A percentile compares a stretch with the other conserved stretches of the same genome.
Conservation (phyloP, 1,140 invertebrate genomes). For the Hormaphis cornu region DNA sequence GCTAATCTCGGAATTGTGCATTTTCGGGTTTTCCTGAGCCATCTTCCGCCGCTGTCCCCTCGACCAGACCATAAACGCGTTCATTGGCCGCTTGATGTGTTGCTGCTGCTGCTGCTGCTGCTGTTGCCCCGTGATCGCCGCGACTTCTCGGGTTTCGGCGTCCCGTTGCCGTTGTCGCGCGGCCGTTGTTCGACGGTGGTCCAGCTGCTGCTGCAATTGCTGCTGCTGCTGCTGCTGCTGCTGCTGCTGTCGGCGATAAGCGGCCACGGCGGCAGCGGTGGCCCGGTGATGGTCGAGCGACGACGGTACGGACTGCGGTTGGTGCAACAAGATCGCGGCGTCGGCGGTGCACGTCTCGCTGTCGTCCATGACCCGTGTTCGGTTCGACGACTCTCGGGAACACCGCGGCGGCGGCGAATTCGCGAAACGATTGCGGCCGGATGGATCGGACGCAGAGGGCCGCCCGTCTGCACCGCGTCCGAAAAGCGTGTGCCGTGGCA, state of each 20-base stretch:
- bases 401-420: background rate
- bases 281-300: background rate
- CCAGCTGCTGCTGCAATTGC: background rate
- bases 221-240: background rate
- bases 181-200: background rate
- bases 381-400: background rate
- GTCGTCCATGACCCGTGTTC: background rate
- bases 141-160: background rate
- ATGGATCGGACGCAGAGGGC: background rate
- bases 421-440: background rate
- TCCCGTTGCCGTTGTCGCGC: background rate
- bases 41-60: constrained; percentile 83
- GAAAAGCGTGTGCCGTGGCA: constrained; percentile 5
- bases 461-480: background rate
- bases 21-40: constrained; percentile 96
- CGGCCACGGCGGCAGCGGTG: background rate
- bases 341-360: background rate
- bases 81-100: constrained; percentile 85
- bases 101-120: constrained; percentile 43
- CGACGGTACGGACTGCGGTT: background rate
- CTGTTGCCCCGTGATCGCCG: too few relatives aligned
- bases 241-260: background rate
- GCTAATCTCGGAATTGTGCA: constrained; percentile 93
- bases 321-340: background rate
- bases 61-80: constrained; percentile 91